Evolutionary conservation across 2,797 vertebrate species (phyloP).

Genomic region (Tenualosa ilisha): DNA sequence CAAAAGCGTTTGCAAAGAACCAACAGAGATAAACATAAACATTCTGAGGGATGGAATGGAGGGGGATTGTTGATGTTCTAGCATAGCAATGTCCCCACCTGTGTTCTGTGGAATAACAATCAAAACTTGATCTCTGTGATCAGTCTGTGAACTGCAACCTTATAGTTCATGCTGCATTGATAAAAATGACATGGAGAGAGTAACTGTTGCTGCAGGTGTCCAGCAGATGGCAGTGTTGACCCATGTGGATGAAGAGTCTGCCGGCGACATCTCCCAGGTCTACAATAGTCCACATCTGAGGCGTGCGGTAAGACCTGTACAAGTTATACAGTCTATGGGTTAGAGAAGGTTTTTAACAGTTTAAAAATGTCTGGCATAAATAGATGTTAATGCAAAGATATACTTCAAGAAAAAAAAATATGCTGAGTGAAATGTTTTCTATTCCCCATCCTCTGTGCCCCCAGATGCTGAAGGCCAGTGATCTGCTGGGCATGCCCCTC

Average conservation of each 20-base stretch:
- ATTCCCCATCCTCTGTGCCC: constrained; percentile 37
- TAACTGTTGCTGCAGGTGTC: constrained; percentile 56
- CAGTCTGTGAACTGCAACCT: no score
- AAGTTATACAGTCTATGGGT: background rate
- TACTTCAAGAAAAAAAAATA: no score
- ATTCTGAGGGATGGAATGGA: no score
- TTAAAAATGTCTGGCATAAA: background rate
- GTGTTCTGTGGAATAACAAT: no score
- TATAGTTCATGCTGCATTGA: no score
- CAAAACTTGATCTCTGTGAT: no score
- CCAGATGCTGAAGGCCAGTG: constrained; percentile 71
- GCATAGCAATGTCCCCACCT: no score
- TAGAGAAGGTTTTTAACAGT: background rate
- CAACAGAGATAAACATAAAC: no score
- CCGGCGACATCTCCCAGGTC: constrained; percentile 49
- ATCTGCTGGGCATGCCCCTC: constrained; percentile 75
- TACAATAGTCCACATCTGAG: constrained; percentile 55
- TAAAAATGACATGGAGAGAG: background rate
- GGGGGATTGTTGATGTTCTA: no score
- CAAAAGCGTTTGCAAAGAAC: no score
- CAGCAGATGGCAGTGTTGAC: constrained; percentile 74
- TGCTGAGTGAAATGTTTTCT: no score
- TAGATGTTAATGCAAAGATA: background rate
- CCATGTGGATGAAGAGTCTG: constrained; percentile 65
- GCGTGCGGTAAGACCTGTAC: constrained; percentile 49